phyloP scores from a whole-genome alignment of 2,797 vertebrate species.

The Peromyscus melanophrys region DNA sequence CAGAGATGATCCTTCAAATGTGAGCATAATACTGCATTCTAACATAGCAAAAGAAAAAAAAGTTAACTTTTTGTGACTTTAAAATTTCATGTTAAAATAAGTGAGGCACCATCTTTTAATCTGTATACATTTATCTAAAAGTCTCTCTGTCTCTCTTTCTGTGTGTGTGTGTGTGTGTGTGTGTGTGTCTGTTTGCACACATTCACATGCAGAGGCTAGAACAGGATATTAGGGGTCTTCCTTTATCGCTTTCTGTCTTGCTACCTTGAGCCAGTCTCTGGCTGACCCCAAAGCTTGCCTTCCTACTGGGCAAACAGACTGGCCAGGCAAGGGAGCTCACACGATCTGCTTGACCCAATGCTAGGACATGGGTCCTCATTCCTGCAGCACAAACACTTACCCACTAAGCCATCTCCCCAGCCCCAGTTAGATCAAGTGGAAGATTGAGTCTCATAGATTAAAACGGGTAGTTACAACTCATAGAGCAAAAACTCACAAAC shows the following conservation, averaged over 20 bases:
- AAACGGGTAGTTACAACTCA: slow-evolving; percentile 14
- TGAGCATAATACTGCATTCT: slow-evolving; percentile 4
- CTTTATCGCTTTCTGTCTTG: background rate
- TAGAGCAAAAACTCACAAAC: background rate
- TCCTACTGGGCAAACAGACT: background rate
- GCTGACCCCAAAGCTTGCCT: background rate
- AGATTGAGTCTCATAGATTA: background rate
- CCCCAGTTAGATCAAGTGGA: slow-evolving; percentile 22
- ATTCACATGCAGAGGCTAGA: background rate
- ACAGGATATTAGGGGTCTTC: background rate
- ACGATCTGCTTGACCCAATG: background rate
- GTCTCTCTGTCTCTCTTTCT: background rate
- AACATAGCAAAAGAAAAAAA: background rate
- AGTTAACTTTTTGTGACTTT: slow-evolving; percentile 16
- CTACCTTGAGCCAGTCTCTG: background rate
- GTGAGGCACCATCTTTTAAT: background rate
- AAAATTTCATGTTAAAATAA: slow-evolving; percentile 15
- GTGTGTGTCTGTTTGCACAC: no score
- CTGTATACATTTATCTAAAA: slow-evolving; percentile 34
- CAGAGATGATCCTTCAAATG: slow-evolving; percentile 33
- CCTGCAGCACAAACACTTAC: background rate
- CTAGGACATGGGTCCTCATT: background rate
- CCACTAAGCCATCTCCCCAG: background rate
- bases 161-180: background rate
- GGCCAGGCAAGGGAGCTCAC: background rate